Conservation (phyloP, 2,888 invertebrate species). For the Zeuzera pyrina region DNA sequence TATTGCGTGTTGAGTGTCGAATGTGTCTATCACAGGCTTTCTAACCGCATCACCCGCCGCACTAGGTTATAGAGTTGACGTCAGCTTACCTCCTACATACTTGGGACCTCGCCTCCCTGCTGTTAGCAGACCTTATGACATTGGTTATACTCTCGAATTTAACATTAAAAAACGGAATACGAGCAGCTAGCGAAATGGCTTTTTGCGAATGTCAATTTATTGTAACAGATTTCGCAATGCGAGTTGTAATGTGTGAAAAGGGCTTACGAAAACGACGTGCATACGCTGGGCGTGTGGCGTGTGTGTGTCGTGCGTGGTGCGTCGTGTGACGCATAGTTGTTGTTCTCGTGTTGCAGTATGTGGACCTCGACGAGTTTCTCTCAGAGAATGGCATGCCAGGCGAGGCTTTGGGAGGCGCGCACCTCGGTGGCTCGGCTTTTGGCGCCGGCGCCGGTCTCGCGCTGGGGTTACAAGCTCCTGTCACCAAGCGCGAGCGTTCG, state of each 20-base stretch:
- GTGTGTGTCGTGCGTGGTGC: neutral
- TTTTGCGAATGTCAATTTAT: slow-evolving; percentile 11
- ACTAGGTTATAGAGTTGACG: slow-evolving; percentile 55
- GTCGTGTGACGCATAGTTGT: too few relatives aligned
- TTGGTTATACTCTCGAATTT: neutral
- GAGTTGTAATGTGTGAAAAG: slow-evolving; percentile 6
- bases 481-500: slow-evolving; percentile 89
- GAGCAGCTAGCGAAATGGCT: too few relatives aligned
- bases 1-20: slow-evolving; percentile 52
- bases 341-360: slow-evolving; percentile 86
- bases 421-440: slow-evolving; percentile 77
- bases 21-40: slow-evolving; percentile 37
- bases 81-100: slow-evolving; percentile 10
- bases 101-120: slow-evolving; percentile 9
- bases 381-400: slow-evolving; percentile 95
- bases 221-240: slow-evolving; percentile 8
- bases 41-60: slow-evolving; percentile 41
- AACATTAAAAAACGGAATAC: too few relatives aligned
- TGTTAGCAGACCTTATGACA: slow-evolving; percentile 6
- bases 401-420: slow-evolving; percentile 79
- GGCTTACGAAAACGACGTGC: slow-evolving; percentile 11
- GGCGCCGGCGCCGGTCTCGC: slow-evolving; percentile 72
- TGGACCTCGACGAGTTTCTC: slow-evolving; percentile 97
- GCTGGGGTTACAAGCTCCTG: slow-evolving; percentile 75
- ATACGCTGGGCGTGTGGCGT: slow-evolving; percentile 19